Percentiles rank a stretch among this genome's conserved stretches.
phyloP scores from a whole-genome alignment of 1,140 invertebrate species.

The Agrilus planipennis region DNA sequence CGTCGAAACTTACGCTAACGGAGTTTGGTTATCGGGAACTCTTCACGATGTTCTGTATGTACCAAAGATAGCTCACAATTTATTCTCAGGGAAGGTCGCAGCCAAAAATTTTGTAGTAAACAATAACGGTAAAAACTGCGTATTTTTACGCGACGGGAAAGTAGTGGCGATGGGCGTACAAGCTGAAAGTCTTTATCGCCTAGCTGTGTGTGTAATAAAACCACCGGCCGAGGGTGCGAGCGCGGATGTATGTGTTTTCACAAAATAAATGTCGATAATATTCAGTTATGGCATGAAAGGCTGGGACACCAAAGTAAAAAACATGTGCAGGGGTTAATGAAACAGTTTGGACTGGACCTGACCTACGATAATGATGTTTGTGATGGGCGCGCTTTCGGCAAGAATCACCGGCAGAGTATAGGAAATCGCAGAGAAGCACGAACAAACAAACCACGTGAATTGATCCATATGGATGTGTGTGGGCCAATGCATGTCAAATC shows the following conservation, averaged over 20 bases:
- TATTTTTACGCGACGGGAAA: conserved; percentile 1
- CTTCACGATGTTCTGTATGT: conserved; percentile 31
- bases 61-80: conserved; percentile 29
- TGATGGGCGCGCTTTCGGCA: conserved; percentile 32
- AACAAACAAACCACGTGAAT: conserved; percentile 23
- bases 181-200: conserved; percentile 5
- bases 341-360: conserved; percentile 17
- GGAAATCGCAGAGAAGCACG: conserved; percentile 14
- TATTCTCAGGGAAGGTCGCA: conserved; percentile 28
- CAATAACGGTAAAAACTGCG: conserved; percentile 3
- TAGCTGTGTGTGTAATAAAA: conserved; percentile 8
- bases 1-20: conserved; percentile 15
- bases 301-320: conserved; percentile 33
- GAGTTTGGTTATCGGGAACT: conserved; percentile 16
- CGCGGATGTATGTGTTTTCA: neutral
- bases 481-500: conserved; percentile 14
- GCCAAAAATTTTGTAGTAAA: conserved; percentile 17
- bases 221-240: neutral
- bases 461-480: conserved; percentile 37
- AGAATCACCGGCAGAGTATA: conserved; percentile 28
- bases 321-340: conserved; percentile 28
- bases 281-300: conserved; percentile 31
- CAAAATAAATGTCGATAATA: neutral
- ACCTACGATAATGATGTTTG: conserved; percentile 17
- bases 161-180: conserved; percentile 5